Evolutionary conservation across 2,113 vertebrate species (phyloP).

Genomic region (Tetraodon nigroviridis): DNA sequence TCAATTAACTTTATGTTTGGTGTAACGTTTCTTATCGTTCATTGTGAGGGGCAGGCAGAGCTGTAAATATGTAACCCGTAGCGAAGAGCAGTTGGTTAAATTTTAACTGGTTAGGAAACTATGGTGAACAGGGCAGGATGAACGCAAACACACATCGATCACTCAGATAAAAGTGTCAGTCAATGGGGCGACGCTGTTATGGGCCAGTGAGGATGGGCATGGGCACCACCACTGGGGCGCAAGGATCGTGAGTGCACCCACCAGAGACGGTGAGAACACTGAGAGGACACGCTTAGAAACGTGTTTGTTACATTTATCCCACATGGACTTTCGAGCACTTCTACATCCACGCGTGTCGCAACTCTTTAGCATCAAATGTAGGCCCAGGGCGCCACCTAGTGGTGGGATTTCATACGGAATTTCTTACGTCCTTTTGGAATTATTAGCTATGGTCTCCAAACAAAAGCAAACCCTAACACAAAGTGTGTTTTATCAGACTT

Average conservation of each 20-base stretch:
- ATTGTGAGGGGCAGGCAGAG: conserved; percentile 12
- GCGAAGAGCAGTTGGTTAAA: conserved; percentile 32
- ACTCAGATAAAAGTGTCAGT: neutral
- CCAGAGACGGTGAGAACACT: no score
- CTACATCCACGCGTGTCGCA: no score
- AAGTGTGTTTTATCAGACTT: neutral
- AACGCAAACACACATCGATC: conserved; percentile 10
- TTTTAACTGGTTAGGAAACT: conserved; percentile 29
- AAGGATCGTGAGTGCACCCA: no score
- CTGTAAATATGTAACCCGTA: conserved; percentile 50
- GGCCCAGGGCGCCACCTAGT: conserved; percentile 41
- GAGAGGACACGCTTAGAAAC: no score
- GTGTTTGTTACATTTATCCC: no score
- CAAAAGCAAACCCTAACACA: neutral
- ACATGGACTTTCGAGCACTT: no score
- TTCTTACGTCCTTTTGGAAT: no score
- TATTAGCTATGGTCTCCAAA: neutral
- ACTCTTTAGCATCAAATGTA: neutral
- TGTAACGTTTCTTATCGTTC: conserved; percentile 31
- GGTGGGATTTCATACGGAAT: conserved; percentile 10
- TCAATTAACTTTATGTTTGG: conserved; percentile 6
- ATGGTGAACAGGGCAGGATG: conserved; percentile 6
- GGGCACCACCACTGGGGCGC: neutral
- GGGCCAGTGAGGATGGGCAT: neutral
- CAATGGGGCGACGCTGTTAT: neutral